Evolutionary conservation across 2,113 vertebrate genomes (phyloP).

Genomic region (Sceloporus tristichus): DNA sequence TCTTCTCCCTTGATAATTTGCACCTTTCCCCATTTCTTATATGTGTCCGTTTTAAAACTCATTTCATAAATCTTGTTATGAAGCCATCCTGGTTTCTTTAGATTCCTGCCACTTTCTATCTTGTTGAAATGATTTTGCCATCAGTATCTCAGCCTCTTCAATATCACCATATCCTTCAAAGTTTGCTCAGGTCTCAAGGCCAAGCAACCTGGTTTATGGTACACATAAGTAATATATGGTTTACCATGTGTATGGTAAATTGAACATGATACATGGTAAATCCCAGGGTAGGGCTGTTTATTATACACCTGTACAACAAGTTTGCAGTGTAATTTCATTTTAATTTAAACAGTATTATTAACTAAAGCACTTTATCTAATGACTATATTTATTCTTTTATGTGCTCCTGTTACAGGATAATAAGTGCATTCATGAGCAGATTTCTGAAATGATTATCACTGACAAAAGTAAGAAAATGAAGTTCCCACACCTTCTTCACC

Average conservation of each 20-base stretch:
- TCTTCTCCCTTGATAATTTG: too few species aligned
- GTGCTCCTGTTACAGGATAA: conserved; percentile 5
- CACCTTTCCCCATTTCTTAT: too few species aligned
- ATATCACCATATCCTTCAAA: neutral
- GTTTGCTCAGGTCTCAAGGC: neutral
- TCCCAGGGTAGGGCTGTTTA: neutral
- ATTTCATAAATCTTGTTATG: too few species aligned
- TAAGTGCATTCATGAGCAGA: neutral
- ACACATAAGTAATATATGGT: neutral
- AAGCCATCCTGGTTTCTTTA: too few species aligned
- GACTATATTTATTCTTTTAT: conserved; percentile 30
- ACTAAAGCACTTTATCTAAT: neutral
- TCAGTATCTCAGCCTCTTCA: too few species aligned
- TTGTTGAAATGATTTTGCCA: too few species aligned
- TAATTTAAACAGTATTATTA: conserved; percentile 9
- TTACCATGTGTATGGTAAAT: neutral
- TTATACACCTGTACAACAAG: conserved; percentile 4
- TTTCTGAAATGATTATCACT: neutral
- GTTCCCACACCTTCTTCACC: conserved; percentile 6
- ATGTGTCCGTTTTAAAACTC: too few species aligned
- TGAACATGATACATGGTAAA: neutral
- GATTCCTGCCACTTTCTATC: too few species aligned
- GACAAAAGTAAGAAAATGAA: neutral
- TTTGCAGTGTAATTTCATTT: neutral
- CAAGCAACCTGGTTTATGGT: neutral